Evolutionary conservation across 2,888 invertebrate genomes (phyloP).

Genomic region (Patella pellucida): DNA sequence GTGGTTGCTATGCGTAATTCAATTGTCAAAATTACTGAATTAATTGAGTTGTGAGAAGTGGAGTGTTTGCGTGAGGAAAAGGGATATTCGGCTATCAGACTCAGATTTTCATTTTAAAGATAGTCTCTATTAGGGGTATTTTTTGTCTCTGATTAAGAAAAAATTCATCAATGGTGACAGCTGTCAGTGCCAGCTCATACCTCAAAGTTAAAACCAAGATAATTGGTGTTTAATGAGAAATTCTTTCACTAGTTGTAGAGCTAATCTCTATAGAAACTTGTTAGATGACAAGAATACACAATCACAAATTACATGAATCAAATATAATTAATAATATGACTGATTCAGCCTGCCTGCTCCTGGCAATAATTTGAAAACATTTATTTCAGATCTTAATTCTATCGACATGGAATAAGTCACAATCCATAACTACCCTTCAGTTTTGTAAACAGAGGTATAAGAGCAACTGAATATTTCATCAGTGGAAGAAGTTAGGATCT

Average conservation of each 20-base stretch:
- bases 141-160: not conserved
- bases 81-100: not conserved
- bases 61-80: not conserved
- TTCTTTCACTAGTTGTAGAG: not conserved
- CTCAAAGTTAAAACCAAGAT: not conserved
- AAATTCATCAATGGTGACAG: conserved; percentile 4
- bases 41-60: not conserved
- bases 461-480: too few species aligned
- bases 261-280: too few species aligned
- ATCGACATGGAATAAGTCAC: too few species aligned
- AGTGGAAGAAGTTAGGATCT: too few species aligned
- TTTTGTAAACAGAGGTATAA: too few species aligned
- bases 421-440: too few species aligned
- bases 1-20: not conserved
- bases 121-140: not conserved
- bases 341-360: too few species aligned
- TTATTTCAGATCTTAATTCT: too few species aligned
- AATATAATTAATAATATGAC: too few species aligned
- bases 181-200: conserved; percentile 7
- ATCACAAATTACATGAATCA: too few species aligned
- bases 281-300: too few species aligned
- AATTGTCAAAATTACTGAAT: not conserved
- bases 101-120: not conserved
- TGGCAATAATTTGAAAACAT: too few species aligned
- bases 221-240: conserved; percentile 7